Evolutionary conservation across 2,797 vertebrate genomes (phyloP), one percentile per base, ranked within the genome.

Genomic region (Girardinus metallicus): DNA sequence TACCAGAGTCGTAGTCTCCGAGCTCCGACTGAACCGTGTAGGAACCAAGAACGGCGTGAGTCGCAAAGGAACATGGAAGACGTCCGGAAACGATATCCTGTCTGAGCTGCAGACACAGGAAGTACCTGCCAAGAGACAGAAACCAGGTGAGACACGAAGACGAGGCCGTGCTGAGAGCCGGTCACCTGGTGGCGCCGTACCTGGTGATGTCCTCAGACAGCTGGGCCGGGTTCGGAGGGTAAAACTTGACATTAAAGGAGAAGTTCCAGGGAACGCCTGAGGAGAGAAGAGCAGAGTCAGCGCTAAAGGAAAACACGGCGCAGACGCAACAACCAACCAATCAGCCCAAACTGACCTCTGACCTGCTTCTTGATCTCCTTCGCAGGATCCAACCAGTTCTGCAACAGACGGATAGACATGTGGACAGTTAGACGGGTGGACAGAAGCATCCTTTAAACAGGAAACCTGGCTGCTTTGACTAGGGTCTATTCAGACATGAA

Each of bases 291-390:
- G 13, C 1, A 41, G 72, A 39, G 44, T 77, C 0, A 60, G 7
- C 44, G 66, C 3, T 46, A 12, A 29, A 16, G n/a, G 1, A 64
- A 10, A 16, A 4, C 31, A 15, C 57, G 3, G 7, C n/a, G 18
- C 15, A 13, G 12, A 15, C 5, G 12, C 18, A 39, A 6, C 43
- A 70, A 23, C 23, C 1, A 29, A 34, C 41, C 51, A 64, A 44
- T 46, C 13, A 73, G 8, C 11, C 8, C 49, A 46, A 55, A 46
- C 97, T 97, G 93, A 99, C 98, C 99, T 97, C 98, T 95, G 78
- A 98, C 96, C 94, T 99, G 98, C 92, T 99, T 99, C 96, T 99
- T 99, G 92, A 99, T 97, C 91, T 98, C 98, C 92, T 99, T 99
- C 64, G 95, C 93, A 71, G 97, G 98, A 90, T 99, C 98, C 96